A percentile compares a stretch with the other conserved stretches of the same genome.
These are phyloP conservation scores for Acipenser oxyrinchus DNA, from an alignment of 2,797 vertebrate genomes.

Conservation along the genomic window DNA sequence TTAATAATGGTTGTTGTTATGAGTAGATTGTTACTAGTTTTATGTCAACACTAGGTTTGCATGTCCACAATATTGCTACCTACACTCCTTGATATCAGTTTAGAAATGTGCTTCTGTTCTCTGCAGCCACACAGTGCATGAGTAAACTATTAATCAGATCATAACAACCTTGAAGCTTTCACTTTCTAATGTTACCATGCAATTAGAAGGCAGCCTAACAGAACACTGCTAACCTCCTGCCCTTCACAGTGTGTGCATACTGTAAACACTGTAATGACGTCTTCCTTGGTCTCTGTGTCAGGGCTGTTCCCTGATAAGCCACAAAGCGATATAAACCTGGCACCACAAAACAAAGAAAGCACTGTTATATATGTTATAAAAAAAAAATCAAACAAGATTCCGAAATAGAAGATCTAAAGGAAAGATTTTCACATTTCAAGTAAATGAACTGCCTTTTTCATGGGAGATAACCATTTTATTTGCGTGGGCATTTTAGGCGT, in stretches of 20 bases:
- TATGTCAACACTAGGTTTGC: too few species aligned
- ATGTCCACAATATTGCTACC: too few species aligned
- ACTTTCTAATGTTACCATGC: too few species aligned
- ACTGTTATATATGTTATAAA: background rate
- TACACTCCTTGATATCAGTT: too few species aligned
- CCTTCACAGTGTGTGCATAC: slow-evolving; percentile 2
- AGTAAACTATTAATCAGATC: too few species aligned
- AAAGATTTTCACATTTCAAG: background rate
- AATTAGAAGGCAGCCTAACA: background rate
- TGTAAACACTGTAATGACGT: background rate
- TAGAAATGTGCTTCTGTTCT: too few species aligned
- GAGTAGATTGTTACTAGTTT: too few species aligned
- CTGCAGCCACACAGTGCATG: too few species aligned
- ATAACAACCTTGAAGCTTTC: too few species aligned
- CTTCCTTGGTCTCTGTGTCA: background rate
- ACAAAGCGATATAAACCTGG: slow-evolving; percentile 16
- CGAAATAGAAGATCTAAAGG: background rate
- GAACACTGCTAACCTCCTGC: background rate
- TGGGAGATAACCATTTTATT: background rate
- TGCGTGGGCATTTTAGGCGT: background rate
- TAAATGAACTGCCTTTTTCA: background rate
- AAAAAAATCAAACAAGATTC: background rate
- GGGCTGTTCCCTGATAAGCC: background rate
- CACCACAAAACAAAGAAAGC: slow-evolving; percentile 20
- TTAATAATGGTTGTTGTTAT: too few species aligned